Evolutionary conservation across 2,888 invertebrate genomes (phyloP).

Genomic region (Exephanes ischioxanthus): DNA sequence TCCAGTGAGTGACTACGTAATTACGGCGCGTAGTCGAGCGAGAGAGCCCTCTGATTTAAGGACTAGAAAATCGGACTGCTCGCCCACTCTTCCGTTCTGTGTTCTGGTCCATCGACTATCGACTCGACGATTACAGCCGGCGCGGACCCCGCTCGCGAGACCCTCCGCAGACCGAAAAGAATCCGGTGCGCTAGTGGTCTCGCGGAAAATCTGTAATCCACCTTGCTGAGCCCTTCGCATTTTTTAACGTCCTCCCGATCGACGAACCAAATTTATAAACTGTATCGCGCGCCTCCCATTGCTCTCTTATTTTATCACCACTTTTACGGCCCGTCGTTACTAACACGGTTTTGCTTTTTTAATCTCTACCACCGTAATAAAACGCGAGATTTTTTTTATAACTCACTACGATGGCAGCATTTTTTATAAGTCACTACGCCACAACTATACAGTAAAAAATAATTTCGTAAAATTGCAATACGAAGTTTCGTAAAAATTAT

Average conservation of each 20-base stretch:
- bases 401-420: background rate
- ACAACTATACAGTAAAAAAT: no score
- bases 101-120: constrained; percentile 52
- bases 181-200: constrained; percentile 24
- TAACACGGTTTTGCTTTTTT: constrained; percentile 2
- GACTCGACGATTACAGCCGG: constrained; percentile 48
- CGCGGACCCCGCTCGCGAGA: constrained; percentile 31
- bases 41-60: constrained; percentile 29
- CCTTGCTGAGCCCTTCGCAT: constrained; percentile 39
- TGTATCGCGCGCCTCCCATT: constrained; percentile 7
- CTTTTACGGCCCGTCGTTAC: background rate
- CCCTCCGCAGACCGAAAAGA: constrained; percentile 41
- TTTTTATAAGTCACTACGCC: background rate
- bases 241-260: constrained; percentile 25
- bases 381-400: background rate
- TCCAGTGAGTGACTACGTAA: constrained; percentile 79
- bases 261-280: constrained; percentile 45
- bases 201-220: constrained; percentile 55
- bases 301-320: constrained; percentile 5
- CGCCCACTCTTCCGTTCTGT: background rate
- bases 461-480: no score
- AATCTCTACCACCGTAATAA: background rate
- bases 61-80: background rate
- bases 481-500: no score
- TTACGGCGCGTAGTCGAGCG: constrained; percentile 26